phyloP scores from a whole-genome alignment of 2,797 vertebrate genomes.

The Eremophila alpestris region DNA sequence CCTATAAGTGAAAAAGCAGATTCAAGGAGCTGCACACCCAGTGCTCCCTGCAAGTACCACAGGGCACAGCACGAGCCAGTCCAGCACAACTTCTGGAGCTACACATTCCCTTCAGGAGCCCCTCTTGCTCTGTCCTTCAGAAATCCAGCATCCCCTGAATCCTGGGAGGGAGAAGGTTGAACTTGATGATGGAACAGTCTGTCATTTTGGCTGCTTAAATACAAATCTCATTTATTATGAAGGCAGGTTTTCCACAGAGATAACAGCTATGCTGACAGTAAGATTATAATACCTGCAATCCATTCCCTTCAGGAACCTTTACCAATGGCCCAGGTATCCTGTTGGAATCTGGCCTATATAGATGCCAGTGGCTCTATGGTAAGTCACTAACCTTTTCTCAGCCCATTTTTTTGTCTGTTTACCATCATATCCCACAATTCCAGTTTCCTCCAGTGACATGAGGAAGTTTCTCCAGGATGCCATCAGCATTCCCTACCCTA shows the following conservation, averaged over 20 bases:
- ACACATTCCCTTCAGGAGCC: background rate
- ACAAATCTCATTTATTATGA: background rate
- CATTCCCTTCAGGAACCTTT: background rate
- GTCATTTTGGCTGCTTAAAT: background rate
- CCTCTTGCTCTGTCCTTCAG: background rate
- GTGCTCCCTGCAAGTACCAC: background rate
- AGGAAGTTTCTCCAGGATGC: background rate
- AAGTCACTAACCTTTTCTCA: background rate
- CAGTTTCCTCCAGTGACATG: background rate
- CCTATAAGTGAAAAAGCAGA: background rate
- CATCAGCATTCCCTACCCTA: background rate
- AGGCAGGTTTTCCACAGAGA: background rate
- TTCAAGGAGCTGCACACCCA: background rate
- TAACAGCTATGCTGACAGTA: background rate
- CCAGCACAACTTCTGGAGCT: background rate
- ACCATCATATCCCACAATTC: background rate
- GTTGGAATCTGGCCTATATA: background rate
- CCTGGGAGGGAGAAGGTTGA: background rate
- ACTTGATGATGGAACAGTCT: background rate
- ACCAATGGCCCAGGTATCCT: background rate
- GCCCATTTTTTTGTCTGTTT: background rate
- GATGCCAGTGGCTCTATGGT: background rate
- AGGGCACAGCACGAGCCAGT: fast-evolving
- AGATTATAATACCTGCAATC: background rate
- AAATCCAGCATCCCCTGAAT: background rate